Base-by-base conservation (phyloP, 2,797 vertebrate species). In the Aldrovandia affinis region DNA sequence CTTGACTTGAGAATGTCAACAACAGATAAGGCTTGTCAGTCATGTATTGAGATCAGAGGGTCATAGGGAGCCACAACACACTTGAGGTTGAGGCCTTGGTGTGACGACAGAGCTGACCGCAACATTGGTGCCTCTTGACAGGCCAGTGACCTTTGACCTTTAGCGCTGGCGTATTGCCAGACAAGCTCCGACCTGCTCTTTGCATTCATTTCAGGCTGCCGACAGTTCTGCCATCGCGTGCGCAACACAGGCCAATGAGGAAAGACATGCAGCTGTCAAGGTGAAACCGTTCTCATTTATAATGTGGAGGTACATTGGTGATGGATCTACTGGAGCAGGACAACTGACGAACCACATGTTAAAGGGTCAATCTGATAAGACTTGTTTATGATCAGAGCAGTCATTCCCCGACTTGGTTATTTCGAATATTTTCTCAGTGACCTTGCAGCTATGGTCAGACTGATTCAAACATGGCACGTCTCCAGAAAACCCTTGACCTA, bases 401-500 rank as follows among this genome's bases (percentile, higher is more conserved):
- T 77, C 22, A 77, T 47, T 44, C 44, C 39, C 25, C 10, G 6
- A 77, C 42, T 25, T 44, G 39, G 73, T 77, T 77, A 42, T 77
- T 77, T 47, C 47, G 39, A 77, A 47, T 77, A 77, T 44, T 77
- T 47, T 47, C 25, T 77, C 42, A 77, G 73, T 77, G 25, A 77
- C 73, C 73, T 77, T 77, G 47, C 73, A 44, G 73, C 47, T 44
- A 9, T 47, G 73, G 73, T 12, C 42, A 47, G 73, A 77, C 25
- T 77, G 39, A 77, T 47, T 44, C 20, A 77, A 47, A 77, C 73
- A 77, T 7, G 42, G 47, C n/a, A 7, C 25, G 73, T 77, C 39
- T 44, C 73, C 70, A 84, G 42, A 86, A 73, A 10, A 82, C 77
- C 59, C 86, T 33, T 88, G 73, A 86, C 79, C 63, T 33, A 44